phyloP scores from a whole-genome alignment of 2,797 vertebrate genomes.

The Okamejei kenojei region DNA sequence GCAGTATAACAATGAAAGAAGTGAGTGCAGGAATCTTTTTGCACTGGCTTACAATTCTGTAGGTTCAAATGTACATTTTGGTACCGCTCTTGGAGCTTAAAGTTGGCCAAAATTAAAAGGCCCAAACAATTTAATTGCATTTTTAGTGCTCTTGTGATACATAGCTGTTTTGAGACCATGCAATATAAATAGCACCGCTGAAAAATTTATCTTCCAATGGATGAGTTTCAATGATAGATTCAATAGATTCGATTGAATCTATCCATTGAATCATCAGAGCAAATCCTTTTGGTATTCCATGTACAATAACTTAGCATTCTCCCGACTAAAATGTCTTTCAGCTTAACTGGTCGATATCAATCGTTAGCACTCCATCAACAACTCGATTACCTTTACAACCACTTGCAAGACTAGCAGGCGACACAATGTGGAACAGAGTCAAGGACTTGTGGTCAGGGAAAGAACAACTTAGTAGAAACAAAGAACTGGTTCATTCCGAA shows the following conservation, averaged over 20 bases:
- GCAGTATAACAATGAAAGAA: background rate
- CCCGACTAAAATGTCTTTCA: background rate
- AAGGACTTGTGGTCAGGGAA: too few relatives aligned
- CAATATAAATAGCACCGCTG: background rate
- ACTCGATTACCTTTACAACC: too few relatives aligned
- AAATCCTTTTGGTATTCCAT: background rate
- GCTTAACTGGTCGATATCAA: background rate
- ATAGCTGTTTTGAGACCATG: background rate
- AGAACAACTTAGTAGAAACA: too few relatives aligned
- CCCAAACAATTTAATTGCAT: background rate
- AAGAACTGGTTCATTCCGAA: too few relatives aligned
- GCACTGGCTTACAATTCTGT: background rate
- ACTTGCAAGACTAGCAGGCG: too few relatives aligned
- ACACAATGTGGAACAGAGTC: too few relatives aligned
- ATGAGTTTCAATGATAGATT: background rate
- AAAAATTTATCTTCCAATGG: background rate
- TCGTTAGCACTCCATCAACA: background rate
- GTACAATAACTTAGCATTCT: background rate
- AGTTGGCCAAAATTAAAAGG: background rate
- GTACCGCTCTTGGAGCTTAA: background rate
- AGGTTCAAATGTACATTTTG: background rate
- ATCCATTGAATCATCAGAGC: constrained; percentile 1
- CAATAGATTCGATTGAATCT: too few relatives aligned
- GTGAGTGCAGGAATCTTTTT: constrained; percentile 1
- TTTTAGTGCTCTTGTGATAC: background rate